phyloP scores from a whole-genome alignment of 2,888 invertebrate genomes.

The Phyllotreta striolata region DNA sequence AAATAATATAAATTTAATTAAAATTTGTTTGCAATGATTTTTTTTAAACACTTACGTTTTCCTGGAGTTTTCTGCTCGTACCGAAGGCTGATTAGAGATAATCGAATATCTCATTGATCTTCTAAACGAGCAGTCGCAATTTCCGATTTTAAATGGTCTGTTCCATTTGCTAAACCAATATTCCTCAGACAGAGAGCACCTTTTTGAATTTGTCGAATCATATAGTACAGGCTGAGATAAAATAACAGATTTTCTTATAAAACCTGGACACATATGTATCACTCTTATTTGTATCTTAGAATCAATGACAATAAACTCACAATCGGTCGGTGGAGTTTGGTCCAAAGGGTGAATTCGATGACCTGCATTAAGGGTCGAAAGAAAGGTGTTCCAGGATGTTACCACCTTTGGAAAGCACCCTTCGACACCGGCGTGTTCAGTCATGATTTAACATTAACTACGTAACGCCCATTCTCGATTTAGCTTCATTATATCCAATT shows the following conservation, averaged over 20 bases:
- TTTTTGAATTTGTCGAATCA: slow-evolving; percentile 47
- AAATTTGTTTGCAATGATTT: background rate
- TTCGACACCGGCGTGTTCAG: slow-evolving; percentile 41
- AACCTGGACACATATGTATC: slow-evolving; percentile 55
- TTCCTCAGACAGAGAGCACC: slow-evolving; percentile 59
- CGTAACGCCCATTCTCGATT: slow-evolving; percentile 49
- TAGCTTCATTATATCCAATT: slow-evolving; percentile 32
- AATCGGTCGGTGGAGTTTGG: slow-evolving; percentile 54
- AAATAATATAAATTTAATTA: slow-evolving; percentile 30
- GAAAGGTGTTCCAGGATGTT: slow-evolving; percentile 46
- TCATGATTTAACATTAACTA: slow-evolving; percentile 45
- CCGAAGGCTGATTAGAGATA: slow-evolving; percentile 46
- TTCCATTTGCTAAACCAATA: slow-evolving; percentile 64
- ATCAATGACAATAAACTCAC: slow-evolving; percentile 56
- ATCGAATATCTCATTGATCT: slow-evolving; percentile 56
- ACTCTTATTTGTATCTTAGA: slow-evolving; percentile 55
- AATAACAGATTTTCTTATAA: slow-evolving; percentile 41
- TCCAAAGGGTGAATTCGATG: slow-evolving; percentile 56
- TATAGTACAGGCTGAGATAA: slow-evolving; percentile 41
- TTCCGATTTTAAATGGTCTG: slow-evolving; percentile 57
- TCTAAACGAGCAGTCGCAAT: slow-evolving; percentile 60
- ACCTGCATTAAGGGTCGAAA: slow-evolving; percentile 48
- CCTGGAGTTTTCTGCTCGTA: slow-evolving; percentile 35
- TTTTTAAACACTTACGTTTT: slow-evolving; percentile 36
- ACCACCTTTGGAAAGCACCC: slow-evolving; percentile 51